Conservation (phyloP, 2,113 vertebrate species). For the Callopanchax toddi region DNA sequence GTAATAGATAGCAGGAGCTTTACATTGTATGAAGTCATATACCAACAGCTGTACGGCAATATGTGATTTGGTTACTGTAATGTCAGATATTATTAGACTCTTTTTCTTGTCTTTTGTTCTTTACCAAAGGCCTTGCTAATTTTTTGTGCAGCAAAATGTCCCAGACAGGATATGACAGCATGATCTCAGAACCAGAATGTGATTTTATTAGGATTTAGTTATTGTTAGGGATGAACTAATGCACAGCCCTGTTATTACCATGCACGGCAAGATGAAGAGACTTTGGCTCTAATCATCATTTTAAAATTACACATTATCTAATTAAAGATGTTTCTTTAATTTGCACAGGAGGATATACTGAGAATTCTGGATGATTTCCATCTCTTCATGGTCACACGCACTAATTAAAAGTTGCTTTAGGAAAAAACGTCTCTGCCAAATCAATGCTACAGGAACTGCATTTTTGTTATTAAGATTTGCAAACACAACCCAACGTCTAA, state of each 20-base stretch:
- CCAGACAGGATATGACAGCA: slow-evolving; percentile 2
- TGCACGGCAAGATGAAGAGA: background rate
- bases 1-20: background rate
- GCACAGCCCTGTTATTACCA: background rate
- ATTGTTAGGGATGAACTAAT: background rate
- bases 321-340: no score
- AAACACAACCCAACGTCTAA: background rate
- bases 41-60: background rate
- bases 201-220: background rate
- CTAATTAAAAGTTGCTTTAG: background rate
- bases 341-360: no score
- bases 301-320: background rate
- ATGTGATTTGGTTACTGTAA: background rate
- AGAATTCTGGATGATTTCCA: background rate
- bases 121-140: background rate
- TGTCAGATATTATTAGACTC: background rate
- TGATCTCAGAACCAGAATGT: slow-evolving; percentile 6
- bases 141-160: background rate
- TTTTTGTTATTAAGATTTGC: background rate
- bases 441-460: background rate
- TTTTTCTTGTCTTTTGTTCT: background rate
- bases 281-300: background rate
- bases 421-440: background rate
- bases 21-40: background rate
- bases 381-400: background rate